Evolutionary conservation across 2,888 invertebrate genomes (phyloP).

Genomic region (Cinara cedri): DNA sequence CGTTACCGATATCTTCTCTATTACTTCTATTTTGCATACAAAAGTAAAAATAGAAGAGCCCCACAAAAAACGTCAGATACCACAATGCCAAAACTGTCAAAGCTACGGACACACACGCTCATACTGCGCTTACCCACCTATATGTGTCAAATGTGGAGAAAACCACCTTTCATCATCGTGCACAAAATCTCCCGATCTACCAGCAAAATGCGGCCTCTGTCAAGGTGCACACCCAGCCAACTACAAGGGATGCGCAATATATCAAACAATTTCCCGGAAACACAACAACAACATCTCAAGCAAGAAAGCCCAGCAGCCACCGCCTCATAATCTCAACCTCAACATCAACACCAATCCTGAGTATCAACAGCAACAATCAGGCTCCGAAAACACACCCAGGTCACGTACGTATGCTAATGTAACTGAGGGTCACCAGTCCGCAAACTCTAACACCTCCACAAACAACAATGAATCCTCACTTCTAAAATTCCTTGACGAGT

Average conservation of each 20-base stretch:
- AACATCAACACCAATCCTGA: neutral
- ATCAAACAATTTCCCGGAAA: constrained; percentile 4
- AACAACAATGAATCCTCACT: neutral
- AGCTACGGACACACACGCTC: neutral
- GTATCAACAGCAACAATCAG: constrained; percentile 12
- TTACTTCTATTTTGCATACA: too few species aligned
- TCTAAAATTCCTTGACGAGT: neutral
- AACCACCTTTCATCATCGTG: neutral
- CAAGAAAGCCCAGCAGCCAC: neutral
- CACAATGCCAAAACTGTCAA: neutral
- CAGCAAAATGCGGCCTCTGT: constrained; percentile 7
- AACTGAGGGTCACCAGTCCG: constrained; percentile 3
- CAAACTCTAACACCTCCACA: neutral
- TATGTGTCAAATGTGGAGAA: constrained; percentile 3
- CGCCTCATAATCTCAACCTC: neutral
- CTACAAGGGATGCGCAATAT: constrained; percentile 5
- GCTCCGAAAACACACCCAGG: constrained; percentile 2
- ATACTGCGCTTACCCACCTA: neutral
- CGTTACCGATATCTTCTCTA: too few species aligned
- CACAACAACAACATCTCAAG: constrained; percentile 17
- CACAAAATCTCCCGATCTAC: neutral
- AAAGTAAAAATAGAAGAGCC: too few species aligned
- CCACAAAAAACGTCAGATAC: neutral
- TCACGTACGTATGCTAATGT: constrained; percentile 16
- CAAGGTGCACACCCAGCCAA: neutral